Evolutionary conservation across 2,113 vertebrate species (phyloP).

Genomic region (Heliornis fulica): DNA sequence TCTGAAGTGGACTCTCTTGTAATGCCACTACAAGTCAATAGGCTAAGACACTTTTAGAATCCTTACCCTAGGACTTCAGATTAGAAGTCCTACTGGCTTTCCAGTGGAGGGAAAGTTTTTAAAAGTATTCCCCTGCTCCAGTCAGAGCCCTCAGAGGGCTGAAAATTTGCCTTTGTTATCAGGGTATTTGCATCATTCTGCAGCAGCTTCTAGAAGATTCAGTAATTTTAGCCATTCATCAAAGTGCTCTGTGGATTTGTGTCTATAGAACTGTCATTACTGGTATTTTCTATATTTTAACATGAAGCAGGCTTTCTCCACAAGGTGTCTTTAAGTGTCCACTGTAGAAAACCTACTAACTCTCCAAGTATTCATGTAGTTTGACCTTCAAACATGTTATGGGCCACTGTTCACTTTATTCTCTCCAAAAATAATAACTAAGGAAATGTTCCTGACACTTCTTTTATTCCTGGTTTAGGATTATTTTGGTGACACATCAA

Average conservation of each 20-base stretch:
- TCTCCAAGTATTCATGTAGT: not conserved
- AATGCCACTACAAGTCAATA: not conserved
- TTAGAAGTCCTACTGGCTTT: not conserved
- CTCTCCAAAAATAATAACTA: not conserved
- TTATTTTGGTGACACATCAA: not conserved
- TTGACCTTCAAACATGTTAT: not conserved
- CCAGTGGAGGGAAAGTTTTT: not conserved
- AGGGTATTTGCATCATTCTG: not conserved
- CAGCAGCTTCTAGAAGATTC: not conserved
- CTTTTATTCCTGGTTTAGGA: not conserved
- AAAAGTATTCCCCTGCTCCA: not conserved
- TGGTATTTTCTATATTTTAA: not conserved
- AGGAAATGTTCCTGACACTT: not conserved
- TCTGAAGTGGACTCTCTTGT: not conserved
- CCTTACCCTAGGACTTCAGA: not conserved
- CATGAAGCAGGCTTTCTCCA: not conserved
- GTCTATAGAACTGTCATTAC: not conserved
- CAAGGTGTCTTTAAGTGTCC: not conserved
- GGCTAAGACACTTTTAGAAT: not conserved
- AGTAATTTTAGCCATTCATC: not conserved
- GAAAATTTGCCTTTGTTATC: not conserved
- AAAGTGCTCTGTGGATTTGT: not conserved
- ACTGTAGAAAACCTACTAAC: not conserved
- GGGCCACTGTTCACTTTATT: not conserved
- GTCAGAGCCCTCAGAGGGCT: not conserved